A percentile compares a stretch with the other conserved stretches of the same genome.
phyloP scores from a whole-genome alignment of 2,797 vertebrate species.

The Sphenodon punctatus region DNA sequence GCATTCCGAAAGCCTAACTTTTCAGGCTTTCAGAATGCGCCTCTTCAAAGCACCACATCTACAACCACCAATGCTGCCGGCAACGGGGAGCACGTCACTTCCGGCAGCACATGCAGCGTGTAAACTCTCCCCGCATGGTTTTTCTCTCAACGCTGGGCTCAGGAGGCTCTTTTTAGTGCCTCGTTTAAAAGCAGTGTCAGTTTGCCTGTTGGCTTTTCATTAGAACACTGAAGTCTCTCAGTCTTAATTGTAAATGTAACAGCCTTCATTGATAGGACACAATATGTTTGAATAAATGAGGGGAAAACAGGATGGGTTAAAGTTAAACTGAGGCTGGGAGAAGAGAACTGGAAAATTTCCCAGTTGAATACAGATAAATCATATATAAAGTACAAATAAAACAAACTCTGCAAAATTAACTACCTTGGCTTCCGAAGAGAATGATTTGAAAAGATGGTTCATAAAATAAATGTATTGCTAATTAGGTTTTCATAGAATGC shows the following conservation, averaged over 20 bases:
- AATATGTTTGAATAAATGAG: neutral
- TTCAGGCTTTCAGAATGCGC: no score
- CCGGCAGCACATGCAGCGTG: no score
- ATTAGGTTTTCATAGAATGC: constrained; percentile 1
- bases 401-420: constrained; percentile 28
- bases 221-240: neutral
- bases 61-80: no score
- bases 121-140: no score
- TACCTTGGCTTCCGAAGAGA: constrained; percentile 10
- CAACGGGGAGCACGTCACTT: no score
- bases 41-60: no score
- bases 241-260: neutral
- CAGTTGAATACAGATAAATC: neutral
- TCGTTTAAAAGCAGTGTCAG: no score
- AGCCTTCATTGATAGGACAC: neutral
- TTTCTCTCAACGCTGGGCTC: no score
- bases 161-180: no score
- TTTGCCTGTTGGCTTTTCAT: neutral
- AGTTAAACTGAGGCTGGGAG: neutral
- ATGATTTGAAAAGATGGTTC: neutral
- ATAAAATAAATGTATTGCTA: constrained; percentile 4
- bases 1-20: no score
- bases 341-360: constrained; percentile 5
- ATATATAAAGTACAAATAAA: neutral
- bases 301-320: neutral